Evolutionary conservation across 2,113 vertebrate species (phyloP), one percentile per base, ranked within the genome.

Genomic region (Aspidoscelis tigris): DNA sequence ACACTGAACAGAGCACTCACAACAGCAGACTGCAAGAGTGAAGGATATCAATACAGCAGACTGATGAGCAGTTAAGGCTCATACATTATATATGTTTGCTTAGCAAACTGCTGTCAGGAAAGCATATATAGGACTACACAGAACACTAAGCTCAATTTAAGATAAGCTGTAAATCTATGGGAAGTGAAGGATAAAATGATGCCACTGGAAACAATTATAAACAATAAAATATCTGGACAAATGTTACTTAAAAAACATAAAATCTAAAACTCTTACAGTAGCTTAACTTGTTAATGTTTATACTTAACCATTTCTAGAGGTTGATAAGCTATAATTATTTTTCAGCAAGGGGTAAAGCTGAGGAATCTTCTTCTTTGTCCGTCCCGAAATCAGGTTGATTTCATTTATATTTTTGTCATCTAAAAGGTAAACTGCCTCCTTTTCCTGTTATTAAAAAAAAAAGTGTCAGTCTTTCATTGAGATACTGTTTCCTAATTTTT

Each of bases 321-420:
- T 96, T 86, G 97, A 85, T 94, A 99, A 95, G 47, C 94, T 92
- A 88, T 96, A 90, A 77, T 97, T 95, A 86, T 92, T 97, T 88
- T 95, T 97, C 82, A 99, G 93, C 65, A 99, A 64, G 16, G 96
- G 93, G 53, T 98, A 96, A 7, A 99, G 94, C 55, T 90, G 96
- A 9, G 98, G 96, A 9, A 96, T 97, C 83, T 96, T 98, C 90
- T 96, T 98, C 93, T 97, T 99, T 24, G 96, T 98, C 83, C 89
- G 97, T 84, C 99, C 98, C 7, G 98, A 97, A 0, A 89, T 78
- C 88, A 99, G 89, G 87, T 97, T 97, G 91, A 99, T 97, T 95
- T 99, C 97, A 90, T 96, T 97, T 92, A 99, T 94, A 22, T 87
- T 95, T 87, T 93, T 98, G 92, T 97, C 96, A 96, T 98, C 98